Percentiles rank a stretch among this genome's conserved stretches.
phyloP scores from a whole-genome alignment of 2,888 invertebrate genomes.

The Melitaea athalia region DNA sequence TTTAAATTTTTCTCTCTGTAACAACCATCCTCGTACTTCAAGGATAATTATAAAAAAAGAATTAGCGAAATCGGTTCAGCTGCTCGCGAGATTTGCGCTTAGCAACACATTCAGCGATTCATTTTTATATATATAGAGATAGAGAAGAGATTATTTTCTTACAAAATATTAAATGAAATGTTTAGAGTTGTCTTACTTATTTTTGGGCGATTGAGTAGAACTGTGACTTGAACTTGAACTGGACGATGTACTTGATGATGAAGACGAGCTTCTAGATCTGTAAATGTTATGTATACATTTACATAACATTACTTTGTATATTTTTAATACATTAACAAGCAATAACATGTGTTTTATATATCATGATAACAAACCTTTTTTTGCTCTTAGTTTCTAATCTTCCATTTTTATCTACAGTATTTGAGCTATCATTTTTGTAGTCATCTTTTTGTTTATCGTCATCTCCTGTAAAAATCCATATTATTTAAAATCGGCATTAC shows the following conservation, averaged over 20 bases:
- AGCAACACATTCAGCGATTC: no score
- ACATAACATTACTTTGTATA: background rate
- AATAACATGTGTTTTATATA: no score
- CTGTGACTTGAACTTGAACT: conserved; percentile 78
- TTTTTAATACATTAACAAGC: background rate
- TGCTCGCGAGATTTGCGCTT: no score
- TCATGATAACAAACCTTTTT: conserved; percentile 57
- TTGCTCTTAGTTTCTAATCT: conserved; percentile 61
- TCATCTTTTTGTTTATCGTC: conserved; percentile 59
- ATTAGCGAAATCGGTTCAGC: no score
- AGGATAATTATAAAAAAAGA: no score
- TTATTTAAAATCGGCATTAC: background rate
- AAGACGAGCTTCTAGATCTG: conserved; percentile 74
- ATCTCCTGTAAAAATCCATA: conserved; percentile 47
- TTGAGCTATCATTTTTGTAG: conserved; percentile 53
- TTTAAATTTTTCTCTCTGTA: no score
- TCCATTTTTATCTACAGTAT: conserved; percentile 59
- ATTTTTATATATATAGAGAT: no score
- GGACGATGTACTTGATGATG: conserved; percentile 73
- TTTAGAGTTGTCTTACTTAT: conserved; percentile 61
- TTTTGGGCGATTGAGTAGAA: conserved; percentile 65
- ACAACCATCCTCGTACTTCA: no score
- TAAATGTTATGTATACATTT: conserved; percentile 29
- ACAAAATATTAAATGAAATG: background rate
- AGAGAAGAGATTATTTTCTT: no score